These are phyloP conservation scores for Cinara cedri DNA, from an alignment of 2,888 invertebrate genomes.

Conservation along the genomic window DNA sequence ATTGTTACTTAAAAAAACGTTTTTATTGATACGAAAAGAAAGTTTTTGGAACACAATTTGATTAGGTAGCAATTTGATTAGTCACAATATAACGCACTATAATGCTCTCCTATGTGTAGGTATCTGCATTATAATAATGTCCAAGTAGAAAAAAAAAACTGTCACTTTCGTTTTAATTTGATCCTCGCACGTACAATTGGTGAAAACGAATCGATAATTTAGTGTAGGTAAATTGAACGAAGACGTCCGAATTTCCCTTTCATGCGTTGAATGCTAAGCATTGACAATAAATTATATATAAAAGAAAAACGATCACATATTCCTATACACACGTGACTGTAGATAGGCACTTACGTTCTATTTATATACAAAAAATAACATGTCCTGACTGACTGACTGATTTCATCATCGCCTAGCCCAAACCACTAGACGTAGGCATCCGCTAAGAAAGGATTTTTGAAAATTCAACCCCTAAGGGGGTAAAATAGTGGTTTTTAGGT, in stretches of 20 bases:
- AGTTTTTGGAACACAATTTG: slow-evolving; percentile 16
- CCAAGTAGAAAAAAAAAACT: slow-evolving; percentile 19
- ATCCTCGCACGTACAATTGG: slow-evolving; percentile 39
- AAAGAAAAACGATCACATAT: not conserved
- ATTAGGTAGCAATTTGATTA: slow-evolving; percentile 6
- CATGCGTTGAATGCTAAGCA: slow-evolving; percentile 43
- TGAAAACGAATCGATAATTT: slow-evolving; percentile 53
- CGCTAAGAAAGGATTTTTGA: too few species aligned
- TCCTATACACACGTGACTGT: slow-evolving; percentile 3
- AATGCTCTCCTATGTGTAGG: not conserved
- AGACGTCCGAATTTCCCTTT: slow-evolving; percentile 51
- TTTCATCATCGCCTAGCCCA: too few species aligned
- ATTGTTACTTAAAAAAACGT: slow-evolving; percentile 19
- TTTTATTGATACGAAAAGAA: slow-evolving; percentile 36
- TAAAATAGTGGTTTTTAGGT: too few species aligned
- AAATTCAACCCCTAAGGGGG: too few species aligned
- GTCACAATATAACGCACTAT: slow-evolving; percentile 23
- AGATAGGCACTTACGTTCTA: too few species aligned
- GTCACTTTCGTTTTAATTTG: slow-evolving; percentile 51
- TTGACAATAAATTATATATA: not conserved
- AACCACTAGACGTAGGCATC: too few species aligned
- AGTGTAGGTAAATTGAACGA: slow-evolving; percentile 29
- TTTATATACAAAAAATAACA: too few species aligned
- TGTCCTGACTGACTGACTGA: too few species aligned
- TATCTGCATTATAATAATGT: slow-evolving; percentile 26